Evolutionary conservation across 2,113 vertebrate species (phyloP).

Genomic region (Cryptomyrus ogoouensis): DNA sequence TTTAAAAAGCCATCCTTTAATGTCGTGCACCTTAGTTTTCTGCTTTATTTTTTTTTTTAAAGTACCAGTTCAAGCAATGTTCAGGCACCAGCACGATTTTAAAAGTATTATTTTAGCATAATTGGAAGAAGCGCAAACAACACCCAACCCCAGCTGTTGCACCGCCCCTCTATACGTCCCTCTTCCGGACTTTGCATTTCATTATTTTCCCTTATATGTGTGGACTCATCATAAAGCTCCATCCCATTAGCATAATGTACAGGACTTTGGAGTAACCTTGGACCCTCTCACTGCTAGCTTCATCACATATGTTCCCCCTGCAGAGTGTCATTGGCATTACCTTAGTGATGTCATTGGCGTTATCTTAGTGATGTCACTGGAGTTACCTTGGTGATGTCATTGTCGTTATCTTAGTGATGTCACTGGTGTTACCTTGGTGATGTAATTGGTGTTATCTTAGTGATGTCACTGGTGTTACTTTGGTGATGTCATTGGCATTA

Average conservation of each 20-base stretch:
- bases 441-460: constrained; percentile 79
- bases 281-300: background rate
- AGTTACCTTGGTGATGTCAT: background rate
- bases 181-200: background rate
- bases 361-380: constrained; percentile 87
- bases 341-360: constrained; percentile 80
- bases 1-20: too few relatives aligned
- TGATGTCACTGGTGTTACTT: constrained; percentile 65
- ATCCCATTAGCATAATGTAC: background rate
- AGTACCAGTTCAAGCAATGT: too few relatives aligned
- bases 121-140: background rate
- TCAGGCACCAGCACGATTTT: background rate
- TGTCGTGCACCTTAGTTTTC: background rate
- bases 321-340: constrained; percentile 46
- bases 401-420: constrained; percentile 82
- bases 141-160: background rate
- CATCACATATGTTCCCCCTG: background rate
- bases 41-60: background rate
- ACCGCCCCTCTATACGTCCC: background rate
- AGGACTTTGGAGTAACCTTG: background rate
- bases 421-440: constrained; percentile 77
- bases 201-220: background rate
- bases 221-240: background rate
- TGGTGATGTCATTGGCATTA: constrained; percentile 40
- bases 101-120: background rate